Conservation (phyloP, 2,797 vertebrate genomes). For the Bradypodion ventrale region DNA sequence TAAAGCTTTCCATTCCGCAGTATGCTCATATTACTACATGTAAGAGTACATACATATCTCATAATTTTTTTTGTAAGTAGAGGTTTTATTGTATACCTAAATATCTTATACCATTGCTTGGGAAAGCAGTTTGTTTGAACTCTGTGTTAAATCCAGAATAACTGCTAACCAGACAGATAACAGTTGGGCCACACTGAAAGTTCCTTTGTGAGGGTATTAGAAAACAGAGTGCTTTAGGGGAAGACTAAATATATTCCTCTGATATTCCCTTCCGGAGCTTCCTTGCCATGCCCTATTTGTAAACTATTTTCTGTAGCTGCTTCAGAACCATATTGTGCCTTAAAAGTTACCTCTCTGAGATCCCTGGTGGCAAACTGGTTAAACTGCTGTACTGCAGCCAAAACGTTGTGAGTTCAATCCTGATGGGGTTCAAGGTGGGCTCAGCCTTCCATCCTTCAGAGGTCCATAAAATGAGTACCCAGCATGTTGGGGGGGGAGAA, state of each 20-base stretch:
- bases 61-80: too few species aligned
- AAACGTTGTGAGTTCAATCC: too few species aligned
- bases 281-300: background rate
- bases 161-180: background rate
- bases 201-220: background rate
- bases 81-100: too few species aligned
- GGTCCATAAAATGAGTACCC: too few species aligned
- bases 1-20: background rate
- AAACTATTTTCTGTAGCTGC: background rate
- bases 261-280: background rate
- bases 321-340: conserved; percentile 1
- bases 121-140: background rate
- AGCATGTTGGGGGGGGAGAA: too few species aligned
- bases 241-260: too few species aligned
- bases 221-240: background rate
- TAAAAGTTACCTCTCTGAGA: too few species aligned
- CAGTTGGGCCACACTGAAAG: background rate
- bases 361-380: too few species aligned
- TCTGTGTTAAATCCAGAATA: background rate
- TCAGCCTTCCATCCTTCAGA: too few species aligned
- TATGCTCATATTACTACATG: background rate
- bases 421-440: too few species aligned
- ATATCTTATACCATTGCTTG: background rate
- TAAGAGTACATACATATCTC: background rate
- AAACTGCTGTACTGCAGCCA: too few species aligned